A percentile compares a stretch with the other conserved stretches of the same genome.
phyloP scores from a whole-genome alignment of 1,140 invertebrate genomes.

The Brachystomella parvula region DNA sequence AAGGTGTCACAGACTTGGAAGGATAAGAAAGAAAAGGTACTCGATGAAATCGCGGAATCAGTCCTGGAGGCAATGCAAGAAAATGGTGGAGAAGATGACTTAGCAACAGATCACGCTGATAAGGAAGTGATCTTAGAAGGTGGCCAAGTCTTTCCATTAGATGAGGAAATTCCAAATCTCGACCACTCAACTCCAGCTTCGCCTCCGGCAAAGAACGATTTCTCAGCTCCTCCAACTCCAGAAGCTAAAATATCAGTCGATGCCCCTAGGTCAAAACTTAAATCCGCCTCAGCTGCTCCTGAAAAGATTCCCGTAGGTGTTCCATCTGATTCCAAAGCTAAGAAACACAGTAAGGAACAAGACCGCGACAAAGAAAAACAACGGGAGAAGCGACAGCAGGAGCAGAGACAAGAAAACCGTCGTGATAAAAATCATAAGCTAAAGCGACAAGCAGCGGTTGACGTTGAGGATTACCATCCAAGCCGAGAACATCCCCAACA shows the following conservation, averaged over 20 bases:
- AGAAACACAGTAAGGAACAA: background rate
- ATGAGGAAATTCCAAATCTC: no score
- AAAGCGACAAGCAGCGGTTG: background rate
- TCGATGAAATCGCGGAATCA: conserved; percentile 7
- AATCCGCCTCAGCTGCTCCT: background rate
- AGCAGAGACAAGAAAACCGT: background rate
- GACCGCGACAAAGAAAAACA: background rate
- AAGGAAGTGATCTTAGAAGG: background rate
- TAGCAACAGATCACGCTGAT: background rate
- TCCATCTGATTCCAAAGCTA: background rate
- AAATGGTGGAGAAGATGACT: background rate
- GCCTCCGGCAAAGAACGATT: background rate
- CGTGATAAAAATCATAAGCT: background rate
- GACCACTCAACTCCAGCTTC: no score
- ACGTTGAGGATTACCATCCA: background rate
- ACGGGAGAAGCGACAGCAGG: background rate
- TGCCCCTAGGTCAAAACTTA: background rate
- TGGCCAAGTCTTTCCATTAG: conserved; percentile 8
- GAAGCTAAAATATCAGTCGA: background rate
- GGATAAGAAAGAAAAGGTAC: background rate
- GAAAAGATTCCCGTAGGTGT: background rate
- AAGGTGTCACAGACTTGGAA: conserved; percentile 8
- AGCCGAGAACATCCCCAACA: background rate
- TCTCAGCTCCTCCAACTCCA: background rate
- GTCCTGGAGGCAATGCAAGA: conserved; percentile 1